Evolutionary conservation across 2,797 vertebrate species (phyloP), one percentile per base, ranked within the genome.

Genomic region (Sparidentex hasta): DNA sequence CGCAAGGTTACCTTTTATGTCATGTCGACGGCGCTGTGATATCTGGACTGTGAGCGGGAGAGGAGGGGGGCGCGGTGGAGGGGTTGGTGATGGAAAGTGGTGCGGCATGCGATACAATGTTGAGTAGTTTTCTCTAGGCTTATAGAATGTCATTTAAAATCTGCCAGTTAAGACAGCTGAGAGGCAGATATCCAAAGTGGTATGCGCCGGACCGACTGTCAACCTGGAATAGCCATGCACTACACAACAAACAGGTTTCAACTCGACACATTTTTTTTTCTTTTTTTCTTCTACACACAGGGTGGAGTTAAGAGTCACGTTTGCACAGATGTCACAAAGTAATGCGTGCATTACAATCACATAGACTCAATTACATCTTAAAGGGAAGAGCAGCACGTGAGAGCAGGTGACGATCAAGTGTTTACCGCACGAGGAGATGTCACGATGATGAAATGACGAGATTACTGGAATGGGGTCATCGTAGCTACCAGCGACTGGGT

Each of bases 401-500:
- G 52, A 38, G 59, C n/a, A 50, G 48, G 48, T 18, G 76, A 71
- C 71, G 67, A 78, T 85, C 74, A 72, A 80, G 81, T 82, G 74
- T 85, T 84, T 79, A 80, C 75, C 16, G 38, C 70, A 66, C 73
- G 33, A 41, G 51, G 38, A 65, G 11, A 63, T 73, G 64, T 74
- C 71, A 76, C 17, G 11, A 76, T 29, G 81, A 82, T 65, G 71
- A 83, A 51, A 85, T 83, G 87, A 74, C 74, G 82, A 81, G 71
- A 87, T 27, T 69, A 82, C 76, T 80, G 91, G 83, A 91, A 90
- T 92, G 91, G 78, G 84, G 77, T 82, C 77, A 76, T 83, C 63
- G 82, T 82, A 83, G 89, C 90, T 88, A 91, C 89, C 92, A 95
- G 97, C 97, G 96, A 95, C 96, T 97, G 97, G 96, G 96, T 96